Conservation (phyloP, 2,888 invertebrate genomes). For the Tigriopus californicus region DNA sequence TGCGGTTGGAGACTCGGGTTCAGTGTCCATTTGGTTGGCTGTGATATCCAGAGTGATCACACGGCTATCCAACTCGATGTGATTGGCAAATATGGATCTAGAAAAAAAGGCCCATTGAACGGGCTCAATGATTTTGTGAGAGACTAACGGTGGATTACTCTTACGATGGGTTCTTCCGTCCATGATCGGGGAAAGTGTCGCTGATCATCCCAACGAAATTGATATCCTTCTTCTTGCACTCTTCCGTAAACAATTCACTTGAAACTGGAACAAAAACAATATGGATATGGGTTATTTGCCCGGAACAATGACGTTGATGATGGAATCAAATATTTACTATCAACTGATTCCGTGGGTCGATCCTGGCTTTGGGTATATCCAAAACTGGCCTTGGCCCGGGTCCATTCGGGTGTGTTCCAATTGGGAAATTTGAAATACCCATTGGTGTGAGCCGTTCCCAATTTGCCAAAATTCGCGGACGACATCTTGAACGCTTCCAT, state of each 20-base stretch:
- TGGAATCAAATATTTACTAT: not conserved
- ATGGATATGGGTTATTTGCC: not conserved
- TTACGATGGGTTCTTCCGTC: constrained; percentile 4
- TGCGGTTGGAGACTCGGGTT: too few species aligned
- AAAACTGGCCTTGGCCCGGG: not conserved
- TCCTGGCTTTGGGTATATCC: not conserved
- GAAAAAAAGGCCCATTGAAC: too few species aligned
- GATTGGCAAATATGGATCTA: too few species aligned
- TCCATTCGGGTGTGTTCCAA: not conserved
- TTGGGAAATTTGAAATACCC: not conserved
- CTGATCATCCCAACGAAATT: not conserved
- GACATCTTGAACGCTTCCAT: not conserved
- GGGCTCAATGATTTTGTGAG: too few species aligned
- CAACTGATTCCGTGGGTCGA: not conserved
- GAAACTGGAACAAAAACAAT: not conserved
- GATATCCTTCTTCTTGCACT: not conserved
- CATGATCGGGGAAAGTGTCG: constrained; percentile 6
- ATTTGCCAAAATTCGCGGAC: not conserved
- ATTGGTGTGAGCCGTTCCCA: not conserved
- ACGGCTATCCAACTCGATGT: too few species aligned
- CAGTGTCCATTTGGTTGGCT: too few species aligned
- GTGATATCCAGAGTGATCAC: too few species aligned
- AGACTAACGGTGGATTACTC: not conserved
- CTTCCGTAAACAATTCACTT: not conserved
- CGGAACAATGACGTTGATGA: too few species aligned